Evolutionary conservation across 2,113 vertebrate genomes (phyloP).

Genomic region (Pachypanchax playfairii): DNA sequence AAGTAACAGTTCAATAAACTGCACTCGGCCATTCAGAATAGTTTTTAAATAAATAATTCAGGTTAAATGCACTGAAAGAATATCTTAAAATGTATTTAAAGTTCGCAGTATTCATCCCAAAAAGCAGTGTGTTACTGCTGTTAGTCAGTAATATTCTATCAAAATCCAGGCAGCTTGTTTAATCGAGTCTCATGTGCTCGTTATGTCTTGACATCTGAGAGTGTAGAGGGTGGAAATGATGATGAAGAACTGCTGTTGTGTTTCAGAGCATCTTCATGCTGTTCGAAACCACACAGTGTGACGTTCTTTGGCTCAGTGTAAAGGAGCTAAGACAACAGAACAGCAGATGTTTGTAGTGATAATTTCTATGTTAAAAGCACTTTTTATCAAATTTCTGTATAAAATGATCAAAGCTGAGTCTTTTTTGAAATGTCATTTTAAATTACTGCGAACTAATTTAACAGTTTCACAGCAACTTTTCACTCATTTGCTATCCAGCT

Average conservation of each 20-base stretch:
- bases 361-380: too few species aligned
- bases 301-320: background rate
- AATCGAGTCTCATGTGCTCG: background rate
- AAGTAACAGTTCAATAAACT: too few species aligned
- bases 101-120: conserved; percentile 13
- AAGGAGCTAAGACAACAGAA: background rate
- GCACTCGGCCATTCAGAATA: too few species aligned
- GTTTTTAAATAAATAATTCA: too few species aligned
- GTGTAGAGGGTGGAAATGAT: too few species aligned
- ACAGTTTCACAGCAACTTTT: background rate
- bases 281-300: background rate
- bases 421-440: background rate
- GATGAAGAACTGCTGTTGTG: too few species aligned
- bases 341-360: too few species aligned
- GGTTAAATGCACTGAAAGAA: too few species aligned
- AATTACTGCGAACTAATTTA: conserved; percentile 12
- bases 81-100: conserved; percentile 1
- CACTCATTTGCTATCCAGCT: background rate
- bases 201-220: background rate
- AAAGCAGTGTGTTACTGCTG: conserved; percentile 10
- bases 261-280: background rate
- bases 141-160: conserved; percentile 9
- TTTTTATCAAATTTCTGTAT: too few species aligned
- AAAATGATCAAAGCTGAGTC: too few species aligned
- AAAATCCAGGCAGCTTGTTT: background rate